Conservation (phyloP, 2,888 invertebrate genomes). For the Eupithecia insigniata region DNA sequence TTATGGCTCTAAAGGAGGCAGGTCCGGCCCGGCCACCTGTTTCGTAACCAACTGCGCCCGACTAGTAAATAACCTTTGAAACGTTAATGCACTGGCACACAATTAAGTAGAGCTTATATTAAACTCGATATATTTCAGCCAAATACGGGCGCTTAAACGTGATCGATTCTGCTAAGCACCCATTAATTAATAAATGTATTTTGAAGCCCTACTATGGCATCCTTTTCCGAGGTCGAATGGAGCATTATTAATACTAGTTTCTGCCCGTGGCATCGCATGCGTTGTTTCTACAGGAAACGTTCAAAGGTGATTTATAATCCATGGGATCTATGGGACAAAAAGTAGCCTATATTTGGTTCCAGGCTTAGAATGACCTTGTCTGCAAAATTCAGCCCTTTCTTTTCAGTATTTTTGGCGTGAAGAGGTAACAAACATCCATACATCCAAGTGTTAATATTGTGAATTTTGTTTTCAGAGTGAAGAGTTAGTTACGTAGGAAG, state of each 20-base stretch:
- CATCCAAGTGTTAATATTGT: too few relatives aligned
- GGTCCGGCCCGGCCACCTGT: constrained; percentile 64
- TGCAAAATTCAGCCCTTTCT: too few relatives aligned
- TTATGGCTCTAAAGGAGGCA: constrained; percentile 60
- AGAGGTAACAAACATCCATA: too few relatives aligned
- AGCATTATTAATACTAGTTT: not conserved
- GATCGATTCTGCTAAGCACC: constrained; percentile 6
- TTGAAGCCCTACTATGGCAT: not conserved
- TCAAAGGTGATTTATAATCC: too few relatives aligned
- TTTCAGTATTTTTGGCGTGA: too few relatives aligned
- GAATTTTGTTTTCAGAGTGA: constrained; percentile 8
- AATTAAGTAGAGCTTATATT: constrained; percentile 34
- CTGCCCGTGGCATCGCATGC: too few relatives aligned
- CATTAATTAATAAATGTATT: constrained; percentile 1
- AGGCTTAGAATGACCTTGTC: too few relatives aligned
- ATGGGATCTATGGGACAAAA: too few relatives aligned
- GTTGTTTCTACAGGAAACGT: too few relatives aligned
- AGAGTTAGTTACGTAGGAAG: constrained; percentile 26
- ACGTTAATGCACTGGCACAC: constrained; percentile 37
- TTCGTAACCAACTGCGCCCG: constrained; percentile 42
- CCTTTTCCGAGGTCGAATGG: not conserved
- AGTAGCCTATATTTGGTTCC: too few relatives aligned
- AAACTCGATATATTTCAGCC: constrained; percentile 30
- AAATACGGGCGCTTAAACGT: constrained; percentile 14
- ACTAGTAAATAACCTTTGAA: constrained; percentile 37